Evolutionary conservation across 2,113 vertebrate genomes (phyloP), one percentile per base, ranked within the genome.

Genomic region (Otocyon megalotis): DNA sequence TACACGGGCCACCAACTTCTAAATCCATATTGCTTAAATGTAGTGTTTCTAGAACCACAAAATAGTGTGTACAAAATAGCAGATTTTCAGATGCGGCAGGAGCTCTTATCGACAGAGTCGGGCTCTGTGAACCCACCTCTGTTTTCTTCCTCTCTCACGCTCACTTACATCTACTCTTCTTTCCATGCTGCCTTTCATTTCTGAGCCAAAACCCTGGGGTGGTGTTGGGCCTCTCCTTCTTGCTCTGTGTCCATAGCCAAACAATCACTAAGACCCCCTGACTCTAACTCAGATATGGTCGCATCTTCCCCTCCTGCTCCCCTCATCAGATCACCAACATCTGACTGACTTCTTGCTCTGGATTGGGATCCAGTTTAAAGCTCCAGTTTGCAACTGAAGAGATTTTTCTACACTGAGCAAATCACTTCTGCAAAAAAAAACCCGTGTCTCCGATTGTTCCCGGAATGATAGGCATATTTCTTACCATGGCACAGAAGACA

Each of bases 11-110:
- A 56, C 58, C 62, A 71, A 58, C 9, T 58, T 97, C 82, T 95
- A 89, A 82, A 93, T 95, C 58, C 30, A 79, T 37, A 81, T 53
- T 89, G 67, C 24, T 90, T 56, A 50, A 84, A 58, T 13, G 69
- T 54, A 19, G 32, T 48, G 10, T 93, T 60, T 92, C 62, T 80
- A 63, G 62, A 77, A 43, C 30, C 22, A n/a, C 3, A n/a, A n/a
- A n/a, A n/a, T n/a, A 0, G 35, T 69, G 37, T 19, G 35, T 16
- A 35, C 35, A n/a, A n/a, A 79, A n/a, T 17, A 16, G n/a, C 32
- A 71, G 13, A 10, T 81, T 65, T 50, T 8, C 60, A 35, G 35
- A n/a, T 37, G 48, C 20, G 72, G 8, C 7, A 14, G 24, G 35
- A 35, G 12, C 37, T 56, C 58, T 30, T 84, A 9, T 62, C 37